phyloP scores from a whole-genome alignment of 2,888 invertebrate species.

The Mimumesa dahlbomi region DNA sequence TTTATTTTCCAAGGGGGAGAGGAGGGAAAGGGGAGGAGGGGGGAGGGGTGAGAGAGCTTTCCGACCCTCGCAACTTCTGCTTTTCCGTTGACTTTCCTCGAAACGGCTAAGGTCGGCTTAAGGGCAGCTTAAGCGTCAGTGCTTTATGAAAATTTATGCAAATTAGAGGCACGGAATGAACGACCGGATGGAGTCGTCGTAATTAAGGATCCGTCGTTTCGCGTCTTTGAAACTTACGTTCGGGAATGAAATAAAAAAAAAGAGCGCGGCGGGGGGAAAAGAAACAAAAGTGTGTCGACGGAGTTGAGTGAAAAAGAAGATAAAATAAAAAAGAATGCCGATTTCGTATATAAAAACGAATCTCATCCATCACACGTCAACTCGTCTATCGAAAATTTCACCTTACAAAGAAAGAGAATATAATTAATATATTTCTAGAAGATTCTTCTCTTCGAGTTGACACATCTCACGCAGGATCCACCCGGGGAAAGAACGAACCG shows the following conservation, averaged over 20 bases:
- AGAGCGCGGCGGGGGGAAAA: neutral
- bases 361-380: too few relatives aligned
- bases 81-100: conserved; percentile 1
- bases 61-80: neutral
- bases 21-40: too few relatives aligned
- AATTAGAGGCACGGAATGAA: conserved; percentile 18
- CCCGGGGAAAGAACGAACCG: neutral
- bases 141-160: conserved; percentile 20
- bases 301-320: neutral
- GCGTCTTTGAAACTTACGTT: neutral
- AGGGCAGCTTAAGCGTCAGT: neutral
- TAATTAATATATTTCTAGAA: neutral
- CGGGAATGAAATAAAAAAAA: neutral
- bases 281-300: neutral
- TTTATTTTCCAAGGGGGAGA: too few relatives aligned
- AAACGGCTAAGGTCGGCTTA: conserved; percentile 21
- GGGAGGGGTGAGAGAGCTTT: too few relatives aligned
- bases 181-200: conserved; percentile 1
- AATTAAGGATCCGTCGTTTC: conserved; percentile 9
- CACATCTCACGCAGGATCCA: neutral
- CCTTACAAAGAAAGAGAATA: neutral
- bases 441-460: conserved; percentile 7
- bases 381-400: too few relatives aligned
- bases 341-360: too few relatives aligned
- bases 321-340: conserved; percentile 8